phyloP scores from a whole-genome alignment of 2,797 vertebrate genomes.

The Myiothlypis chrysogaster region DNA sequence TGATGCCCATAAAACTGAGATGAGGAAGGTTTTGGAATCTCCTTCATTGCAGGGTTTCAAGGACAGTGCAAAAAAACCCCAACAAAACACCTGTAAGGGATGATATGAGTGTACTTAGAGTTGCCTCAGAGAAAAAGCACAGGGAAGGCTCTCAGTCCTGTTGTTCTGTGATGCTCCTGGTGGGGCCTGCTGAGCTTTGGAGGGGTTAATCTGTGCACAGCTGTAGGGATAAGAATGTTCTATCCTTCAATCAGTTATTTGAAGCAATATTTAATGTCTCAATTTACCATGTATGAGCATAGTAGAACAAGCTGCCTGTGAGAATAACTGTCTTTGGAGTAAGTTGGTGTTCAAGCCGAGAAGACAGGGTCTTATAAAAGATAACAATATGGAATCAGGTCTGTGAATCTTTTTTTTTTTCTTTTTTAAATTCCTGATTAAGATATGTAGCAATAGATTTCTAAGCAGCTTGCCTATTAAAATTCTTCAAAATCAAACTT shows the following conservation, averaged over 20 bases:
- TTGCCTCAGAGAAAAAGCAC: background rate
- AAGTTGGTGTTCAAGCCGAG: background rate
- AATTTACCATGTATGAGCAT: background rate
- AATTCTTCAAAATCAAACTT: background rate
- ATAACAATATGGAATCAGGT: background rate
- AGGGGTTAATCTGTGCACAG: background rate
- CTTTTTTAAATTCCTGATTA: background rate
- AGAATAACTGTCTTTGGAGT: background rate
- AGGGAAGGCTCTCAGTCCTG: background rate
- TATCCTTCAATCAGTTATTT: background rate
- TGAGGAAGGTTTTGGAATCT: background rate
- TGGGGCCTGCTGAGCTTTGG: background rate
- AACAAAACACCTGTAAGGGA: background rate
- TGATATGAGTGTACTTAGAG: constrained; percentile 16
- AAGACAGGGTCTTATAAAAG: background rate
- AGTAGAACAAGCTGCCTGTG: background rate
- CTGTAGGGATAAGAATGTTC: background rate
- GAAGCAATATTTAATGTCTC: constrained; percentile 32
- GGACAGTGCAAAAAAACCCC: background rate
- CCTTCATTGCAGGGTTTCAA: background rate
- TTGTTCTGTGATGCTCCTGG: background rate
- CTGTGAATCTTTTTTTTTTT: background rate
- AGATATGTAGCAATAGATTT: background rate
- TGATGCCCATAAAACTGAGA: background rate
- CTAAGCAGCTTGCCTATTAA: background rate